phyloP scores from a whole-genome alignment of 2,797 vertebrate genomes.

The Fistularia commersonii region DNA sequence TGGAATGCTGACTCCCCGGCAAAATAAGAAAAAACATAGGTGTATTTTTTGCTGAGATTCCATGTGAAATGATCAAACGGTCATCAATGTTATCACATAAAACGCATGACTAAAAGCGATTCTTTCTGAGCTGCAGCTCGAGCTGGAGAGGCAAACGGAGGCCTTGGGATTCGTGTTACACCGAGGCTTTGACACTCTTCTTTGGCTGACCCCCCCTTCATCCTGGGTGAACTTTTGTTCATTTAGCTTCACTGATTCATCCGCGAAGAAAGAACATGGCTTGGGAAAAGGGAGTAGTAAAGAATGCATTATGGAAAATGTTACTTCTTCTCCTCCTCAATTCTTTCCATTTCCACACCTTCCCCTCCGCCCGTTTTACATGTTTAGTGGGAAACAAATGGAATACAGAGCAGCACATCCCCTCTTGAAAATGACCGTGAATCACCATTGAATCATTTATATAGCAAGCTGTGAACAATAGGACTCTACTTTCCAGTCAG shows the following conservation, averaged over 20 bases:
- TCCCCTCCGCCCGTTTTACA: slow-evolving; percentile 1
- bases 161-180: slow-evolving; percentile 5
- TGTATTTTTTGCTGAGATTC: too few relatives aligned
- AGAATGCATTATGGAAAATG: slow-evolving; percentile 12
- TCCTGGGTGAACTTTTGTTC: slow-evolving; percentile 17
- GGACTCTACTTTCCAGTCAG: slow-evolving; percentile 5
- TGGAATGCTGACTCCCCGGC: too few relatives aligned
- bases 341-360: not conserved
- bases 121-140: not conserved
- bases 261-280: slow-evolving; percentile 11
- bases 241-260: slow-evolving; percentile 9
- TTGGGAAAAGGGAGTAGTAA: slow-evolving; percentile 7
- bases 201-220: slow-evolving; percentile 14
- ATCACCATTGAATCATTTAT: slow-evolving; percentile 4
- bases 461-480: not conserved
- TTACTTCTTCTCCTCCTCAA: not conserved
- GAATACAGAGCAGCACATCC: not conserved
- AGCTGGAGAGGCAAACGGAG: slow-evolving; percentile 4
- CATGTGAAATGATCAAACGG: too few relatives aligned
- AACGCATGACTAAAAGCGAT: too few relatives aligned
- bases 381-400: slow-evolving; percentile 1
- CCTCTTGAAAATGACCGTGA: not conserved
- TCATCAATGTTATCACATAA: too few relatives aligned
- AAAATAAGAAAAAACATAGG: too few relatives aligned
- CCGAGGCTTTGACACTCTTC: not conserved